Percentiles rank a stretch among this genome's conserved stretches.
Evolutionary conservation across 2,797 vertebrate species (phyloP).

Genomic region (Eidolon dupreanum): DNA sequence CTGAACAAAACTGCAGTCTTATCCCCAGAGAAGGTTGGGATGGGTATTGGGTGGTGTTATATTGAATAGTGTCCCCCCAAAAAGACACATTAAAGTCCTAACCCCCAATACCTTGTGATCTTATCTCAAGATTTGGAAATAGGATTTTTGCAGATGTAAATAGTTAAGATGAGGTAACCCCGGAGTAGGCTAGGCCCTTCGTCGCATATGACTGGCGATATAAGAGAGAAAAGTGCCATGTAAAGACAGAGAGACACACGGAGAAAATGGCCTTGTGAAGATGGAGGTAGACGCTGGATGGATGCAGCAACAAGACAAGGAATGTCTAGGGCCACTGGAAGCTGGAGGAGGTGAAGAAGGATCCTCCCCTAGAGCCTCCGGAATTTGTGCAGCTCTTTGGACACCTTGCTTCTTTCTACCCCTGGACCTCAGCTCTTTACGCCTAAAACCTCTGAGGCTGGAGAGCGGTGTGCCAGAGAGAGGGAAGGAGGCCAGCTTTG

Average conservation of each 20-base stretch:
- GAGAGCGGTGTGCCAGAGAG: not conserved
- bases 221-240: not conserved
- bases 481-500: not conserved
- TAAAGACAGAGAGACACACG: too few species aligned
- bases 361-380: not conserved
- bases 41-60: not conserved
- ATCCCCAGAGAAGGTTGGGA: not conserved
- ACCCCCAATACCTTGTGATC: not conserved
- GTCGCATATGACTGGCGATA: not conserved
- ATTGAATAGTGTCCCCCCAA: not conserved
- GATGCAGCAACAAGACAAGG: not conserved
- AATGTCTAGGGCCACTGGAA: not conserved
- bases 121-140: not conserved
- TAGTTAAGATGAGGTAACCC: not conserved
- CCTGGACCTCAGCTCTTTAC: not conserved
- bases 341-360: not conserved
- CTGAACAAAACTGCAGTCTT: not conserved
- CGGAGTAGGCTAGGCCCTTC: not conserved
- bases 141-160: not conserved
- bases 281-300: not conserved
- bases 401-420: not conserved
- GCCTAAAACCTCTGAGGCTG: not conserved
- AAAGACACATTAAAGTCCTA: not conserved
- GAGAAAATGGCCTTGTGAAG: not conserved
- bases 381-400: not conserved